These are phyloP conservation scores for Oophaga pumilio DNA, from an alignment of 2,113 vertebrate genomes.

Conservation along the genomic window DNA sequence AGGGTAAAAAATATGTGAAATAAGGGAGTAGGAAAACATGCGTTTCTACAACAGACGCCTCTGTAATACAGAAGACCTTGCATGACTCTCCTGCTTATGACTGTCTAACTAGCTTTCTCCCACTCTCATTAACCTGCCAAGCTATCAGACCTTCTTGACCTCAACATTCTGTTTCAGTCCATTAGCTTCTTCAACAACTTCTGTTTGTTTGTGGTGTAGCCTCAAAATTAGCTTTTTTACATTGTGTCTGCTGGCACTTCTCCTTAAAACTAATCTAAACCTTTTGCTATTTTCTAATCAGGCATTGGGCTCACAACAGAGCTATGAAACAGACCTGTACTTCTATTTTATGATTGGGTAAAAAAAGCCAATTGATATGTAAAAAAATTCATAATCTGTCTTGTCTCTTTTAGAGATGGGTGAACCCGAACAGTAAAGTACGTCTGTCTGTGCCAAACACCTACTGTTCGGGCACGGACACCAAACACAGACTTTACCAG, in stretches of 20 bases:
- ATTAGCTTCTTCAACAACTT: background rate
- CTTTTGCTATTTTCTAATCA: background rate
- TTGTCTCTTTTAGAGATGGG: no score
- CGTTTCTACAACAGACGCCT: background rate
- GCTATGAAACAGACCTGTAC: background rate
- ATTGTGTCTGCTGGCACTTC: background rate
- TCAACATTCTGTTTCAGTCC: background rate
- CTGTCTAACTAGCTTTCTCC: background rate
- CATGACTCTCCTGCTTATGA: background rate
- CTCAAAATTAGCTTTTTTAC: background rate
- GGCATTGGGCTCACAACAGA: background rate
- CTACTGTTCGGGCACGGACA: no score
- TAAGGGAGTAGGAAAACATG: conserved; percentile 1
- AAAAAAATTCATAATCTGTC: no score
- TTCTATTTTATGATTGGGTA: background rate
- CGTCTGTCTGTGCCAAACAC: no score
- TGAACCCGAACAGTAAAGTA: no score
- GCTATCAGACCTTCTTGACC: background rate
- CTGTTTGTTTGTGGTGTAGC: background rate
- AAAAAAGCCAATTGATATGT: background rate
- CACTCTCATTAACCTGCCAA: background rate
- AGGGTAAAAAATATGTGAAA: conserved; percentile 26
- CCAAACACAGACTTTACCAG: no score
- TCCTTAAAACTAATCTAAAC: background rate
- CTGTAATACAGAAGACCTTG: conserved; percentile 6